Base-by-base conservation (phyloP, 1,140 invertebrate species). In the Cyrtorhinus lividipennis region DNA sequence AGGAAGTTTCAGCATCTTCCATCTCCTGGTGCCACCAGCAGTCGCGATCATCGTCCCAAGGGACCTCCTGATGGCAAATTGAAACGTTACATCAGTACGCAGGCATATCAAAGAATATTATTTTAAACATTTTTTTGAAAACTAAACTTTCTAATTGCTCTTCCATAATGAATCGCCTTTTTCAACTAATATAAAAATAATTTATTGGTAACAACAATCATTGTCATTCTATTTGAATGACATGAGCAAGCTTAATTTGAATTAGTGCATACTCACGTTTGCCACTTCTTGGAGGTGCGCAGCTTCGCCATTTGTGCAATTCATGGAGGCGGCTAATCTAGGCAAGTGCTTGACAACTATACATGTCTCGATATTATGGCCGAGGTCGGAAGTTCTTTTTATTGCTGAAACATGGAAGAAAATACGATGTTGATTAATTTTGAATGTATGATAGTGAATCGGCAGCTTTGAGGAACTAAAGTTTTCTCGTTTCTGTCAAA, bases 11-110 rank as follows among this genome's bases (percentile, higher is more conserved):
- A 15, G 83, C 86, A 30, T 84, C 80, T 56, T 86, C 81, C 78
- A 95, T 84, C 66, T 90, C 80, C 23, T 92, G 85, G 70, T 95
- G 85, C 91, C 92, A 97, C 91, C 92, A 97, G 64, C 83, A 76
- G 71, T 97, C 93, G 44, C 86, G 74, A 53, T 82, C 82, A 23
- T 84, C 79, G 62, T 83, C 78, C 90, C 90, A 94, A 0, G 81
- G 75, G 59, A 83, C 76, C 74, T 83, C 22, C n/a, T 58, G n/a
- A 5, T n/a, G n/a, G n/a, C n/a, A n/a, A n/a, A n/a, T n/a, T n/a
- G n/a, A n/a, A n/a, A n/a, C n/a, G n/a, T n/a, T n/a, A n/a, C n/a
- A n/a, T n/a, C n/a, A n/a, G n/a, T n/a, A n/a, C n/a, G n/a, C n/a
- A n/a, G n/a, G n/a, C n/a, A n/a, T n/a, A n/a, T n/a, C n/a, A n/a